These are phyloP conservation scores for Bryconaethiops microstoma DNA, from an alignment of 2,797 vertebrate genomes.

Conservation along the genomic window DNA sequence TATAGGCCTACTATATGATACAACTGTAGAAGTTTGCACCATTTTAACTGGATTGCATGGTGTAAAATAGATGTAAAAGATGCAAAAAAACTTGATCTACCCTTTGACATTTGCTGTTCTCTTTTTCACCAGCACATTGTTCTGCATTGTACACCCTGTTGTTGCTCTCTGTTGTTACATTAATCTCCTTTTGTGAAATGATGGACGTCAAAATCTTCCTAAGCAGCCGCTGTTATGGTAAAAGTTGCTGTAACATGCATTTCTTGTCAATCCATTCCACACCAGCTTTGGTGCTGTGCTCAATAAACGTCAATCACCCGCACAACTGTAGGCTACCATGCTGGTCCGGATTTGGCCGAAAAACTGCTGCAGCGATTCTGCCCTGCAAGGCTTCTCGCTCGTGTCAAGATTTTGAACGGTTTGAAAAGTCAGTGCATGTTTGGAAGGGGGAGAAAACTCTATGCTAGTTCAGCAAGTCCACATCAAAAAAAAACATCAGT, in stretches of 20 bases:
- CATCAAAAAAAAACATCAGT: neutral
- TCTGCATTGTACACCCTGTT: no score
- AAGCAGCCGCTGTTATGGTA: neutral
- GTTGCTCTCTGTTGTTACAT: neutral
- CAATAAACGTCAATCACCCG: neutral
- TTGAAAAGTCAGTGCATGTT: neutral
- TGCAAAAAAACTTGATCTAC: no score
- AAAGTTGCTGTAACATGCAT: neutral
- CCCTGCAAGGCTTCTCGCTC: neutral
- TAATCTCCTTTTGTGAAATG: neutral
- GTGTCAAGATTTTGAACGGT: neutral
- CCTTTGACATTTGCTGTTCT: no score
- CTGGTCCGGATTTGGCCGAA: neutral
- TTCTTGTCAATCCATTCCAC: neutral
- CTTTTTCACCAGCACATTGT: no score
- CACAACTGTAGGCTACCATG: neutral
- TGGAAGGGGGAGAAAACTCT: neutral
- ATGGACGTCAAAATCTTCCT: neutral
- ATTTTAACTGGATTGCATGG: no score
- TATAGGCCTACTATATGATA: no score
- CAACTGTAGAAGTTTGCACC: no score
- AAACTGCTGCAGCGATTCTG: neutral
- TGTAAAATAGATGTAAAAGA: no score
- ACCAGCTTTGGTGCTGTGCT: neutral
- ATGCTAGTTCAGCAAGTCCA: neutral